These are phyloP conservation scores for Anguilla marmorata DNA, from an alignment of 2,797 vertebrate species.

Conservation along the genomic window DNA sequence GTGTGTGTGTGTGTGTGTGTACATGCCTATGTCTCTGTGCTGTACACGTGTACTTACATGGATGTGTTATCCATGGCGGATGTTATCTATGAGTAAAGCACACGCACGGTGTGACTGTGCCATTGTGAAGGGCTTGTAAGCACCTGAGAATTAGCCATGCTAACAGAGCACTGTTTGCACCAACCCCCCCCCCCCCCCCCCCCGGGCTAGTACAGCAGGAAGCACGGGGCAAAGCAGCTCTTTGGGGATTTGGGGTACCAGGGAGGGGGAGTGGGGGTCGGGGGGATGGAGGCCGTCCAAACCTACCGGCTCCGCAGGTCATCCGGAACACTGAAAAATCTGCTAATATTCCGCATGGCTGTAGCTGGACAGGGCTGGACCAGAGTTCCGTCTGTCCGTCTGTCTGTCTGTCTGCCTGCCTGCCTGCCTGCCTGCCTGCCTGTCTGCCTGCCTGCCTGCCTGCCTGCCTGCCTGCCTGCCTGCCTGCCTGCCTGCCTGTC, in stretches of 20 bases:
- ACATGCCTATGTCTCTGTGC: no score
- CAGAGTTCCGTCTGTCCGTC: neutral
- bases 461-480: no score
- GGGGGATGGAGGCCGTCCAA: neutral
- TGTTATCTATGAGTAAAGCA: neutral
- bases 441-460: no score
- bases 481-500: neutral
- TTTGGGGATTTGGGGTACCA: neutral
- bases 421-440: neutral
- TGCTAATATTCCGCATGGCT: constrained; percentile 16
- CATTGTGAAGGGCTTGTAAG: neutral
- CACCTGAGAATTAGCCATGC: neutral
- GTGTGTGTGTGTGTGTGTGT: neutral
- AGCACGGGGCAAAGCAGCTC: neutral
- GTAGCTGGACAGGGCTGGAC: neutral
- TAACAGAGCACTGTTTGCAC: neutral
- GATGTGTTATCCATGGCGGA: no score
- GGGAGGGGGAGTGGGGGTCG: no score
- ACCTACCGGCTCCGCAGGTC: constrained; percentile 32
- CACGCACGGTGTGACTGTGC: neutral
- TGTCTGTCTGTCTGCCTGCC: no score
- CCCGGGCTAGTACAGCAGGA: neutral
- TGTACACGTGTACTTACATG: no score
- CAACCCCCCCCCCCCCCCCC: neutral
- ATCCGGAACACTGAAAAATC: constrained; percentile 33